Evolutionary conservation across 2,113 vertebrate species (phyloP).

Genomic region (Arizona elegans): DNA sequence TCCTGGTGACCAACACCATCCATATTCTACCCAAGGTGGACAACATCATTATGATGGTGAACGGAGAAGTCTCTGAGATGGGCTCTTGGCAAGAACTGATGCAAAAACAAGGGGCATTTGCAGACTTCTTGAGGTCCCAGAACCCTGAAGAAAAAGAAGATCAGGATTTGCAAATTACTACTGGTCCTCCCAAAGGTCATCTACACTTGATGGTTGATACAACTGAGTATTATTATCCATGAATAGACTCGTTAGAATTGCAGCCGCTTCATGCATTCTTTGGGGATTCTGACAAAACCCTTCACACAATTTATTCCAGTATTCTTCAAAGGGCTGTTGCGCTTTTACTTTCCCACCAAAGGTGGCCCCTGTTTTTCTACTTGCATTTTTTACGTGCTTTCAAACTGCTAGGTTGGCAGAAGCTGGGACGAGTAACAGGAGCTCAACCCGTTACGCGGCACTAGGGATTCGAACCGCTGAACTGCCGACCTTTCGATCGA

Average conservation of each 20-base stretch:
- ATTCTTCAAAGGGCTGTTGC: neutral
- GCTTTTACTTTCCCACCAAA: no score
- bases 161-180: slow-evolving; percentile 36
- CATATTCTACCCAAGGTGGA: slow-evolving; percentile 87
- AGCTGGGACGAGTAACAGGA: no score
- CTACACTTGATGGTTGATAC: no score
- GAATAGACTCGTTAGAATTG: neutral
- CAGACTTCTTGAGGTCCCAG: slow-evolving; percentile 75
- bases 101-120: slow-evolving; percentile 80
- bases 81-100: slow-evolving; percentile 90
- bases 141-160: slow-evolving; percentile 12
- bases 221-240: neutral
- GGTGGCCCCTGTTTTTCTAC: no score
- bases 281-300: neutral
- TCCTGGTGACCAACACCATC: slow-evolving; percentile 87
- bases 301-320: neutral
- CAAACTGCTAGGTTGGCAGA: no score
- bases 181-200: neutral
- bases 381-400: no score
- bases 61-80: slow-evolving; percentile 84
- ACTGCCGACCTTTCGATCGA: no score
- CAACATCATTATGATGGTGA: slow-evolving; percentile 80
- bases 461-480: no score
- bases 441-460: no score
- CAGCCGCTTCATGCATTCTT: neutral